Conservation (phyloP, 2,888 invertebrate species). For the Himalopsyche anomala region DNA sequence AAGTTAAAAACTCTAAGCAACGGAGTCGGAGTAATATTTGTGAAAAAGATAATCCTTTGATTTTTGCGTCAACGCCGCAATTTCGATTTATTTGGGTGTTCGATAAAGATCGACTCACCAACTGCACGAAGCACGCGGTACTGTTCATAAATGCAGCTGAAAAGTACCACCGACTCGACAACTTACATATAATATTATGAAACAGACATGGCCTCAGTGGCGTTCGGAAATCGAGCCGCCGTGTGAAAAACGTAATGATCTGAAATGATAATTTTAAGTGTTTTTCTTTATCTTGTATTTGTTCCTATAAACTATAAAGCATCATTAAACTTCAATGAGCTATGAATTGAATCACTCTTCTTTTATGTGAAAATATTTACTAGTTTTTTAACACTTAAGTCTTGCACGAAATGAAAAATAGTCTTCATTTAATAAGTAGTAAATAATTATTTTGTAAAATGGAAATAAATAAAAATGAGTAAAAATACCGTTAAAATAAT, state of each 20-base stretch:
- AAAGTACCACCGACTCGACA: constrained; percentile 11
- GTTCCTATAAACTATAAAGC: too few species aligned
- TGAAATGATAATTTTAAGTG: too few species aligned
- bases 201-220: background rate
- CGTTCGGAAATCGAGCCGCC: background rate
- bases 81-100: constrained; percentile 23
- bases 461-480: too few species aligned
- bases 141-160: constrained; percentile 35
- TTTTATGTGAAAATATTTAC: too few species aligned
- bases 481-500: too few species aligned
- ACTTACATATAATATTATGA: background rate
- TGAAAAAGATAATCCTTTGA: background rate
- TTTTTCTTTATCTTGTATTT: too few species aligned
- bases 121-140: constrained; percentile 41
- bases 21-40: background rate
- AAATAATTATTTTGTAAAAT: too few species aligned
- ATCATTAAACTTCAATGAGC: too few species aligned
- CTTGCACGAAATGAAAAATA: too few species aligned
- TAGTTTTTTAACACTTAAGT: too few species aligned
- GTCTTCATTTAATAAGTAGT: too few species aligned
- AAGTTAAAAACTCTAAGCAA: background rate
- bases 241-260: background rate
- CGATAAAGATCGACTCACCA: constrained; percentile 21
- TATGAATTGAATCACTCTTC: too few species aligned
- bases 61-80: constrained; percentile 1